These are phyloP conservation scores for Drosophila ochracea DNA, from an alignment of 2,888 invertebrate genomes.

Conservation along the genomic window DNA sequence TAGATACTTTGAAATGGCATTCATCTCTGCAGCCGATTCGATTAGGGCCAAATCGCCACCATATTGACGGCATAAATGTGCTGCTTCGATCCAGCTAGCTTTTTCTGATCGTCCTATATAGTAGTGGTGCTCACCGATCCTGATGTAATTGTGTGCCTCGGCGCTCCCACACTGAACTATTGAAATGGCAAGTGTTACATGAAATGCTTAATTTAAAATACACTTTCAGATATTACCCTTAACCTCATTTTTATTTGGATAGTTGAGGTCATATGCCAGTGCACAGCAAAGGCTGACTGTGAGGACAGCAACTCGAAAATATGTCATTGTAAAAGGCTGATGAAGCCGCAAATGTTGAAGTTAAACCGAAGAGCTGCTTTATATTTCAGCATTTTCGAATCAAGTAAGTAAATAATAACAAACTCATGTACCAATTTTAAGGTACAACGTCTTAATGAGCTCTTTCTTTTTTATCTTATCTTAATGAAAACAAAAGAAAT, in stretches of 20 bases:
- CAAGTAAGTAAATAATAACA: not conserved
- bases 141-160: constrained; percentile 1
- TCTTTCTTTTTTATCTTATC: not conserved
- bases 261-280: constrained; percentile 14
- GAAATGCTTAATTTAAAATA: not conserved
- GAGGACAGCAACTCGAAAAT: constrained; percentile 1
- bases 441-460: not conserved
- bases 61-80: constrained; percentile 38
- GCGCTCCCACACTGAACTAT: constrained; percentile 26
- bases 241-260: constrained; percentile 12
- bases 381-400: constrained; percentile 7
- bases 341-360: constrained; percentile 1
- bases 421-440: not conserved
- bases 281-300: constrained; percentile 11
- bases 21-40: constrained; percentile 40
- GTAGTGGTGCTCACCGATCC: constrained; percentile 43
- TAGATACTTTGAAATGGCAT: constrained; percentile 26
- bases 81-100: constrained; percentile 38
- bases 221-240: constrained; percentile 20
- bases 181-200: not conserved
- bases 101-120: constrained; percentile 16
- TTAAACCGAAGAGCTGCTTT: not conserved
- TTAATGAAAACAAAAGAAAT: not conserved
- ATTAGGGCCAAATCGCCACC: constrained; percentile 49
- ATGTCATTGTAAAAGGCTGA: constrained; percentile 12